A percentile compares a stretch with the other conserved stretches of the same genome.
Conservation (phyloP, 1,140 invertebrate genomes). For the Gryllus bimaculatus region DNA sequence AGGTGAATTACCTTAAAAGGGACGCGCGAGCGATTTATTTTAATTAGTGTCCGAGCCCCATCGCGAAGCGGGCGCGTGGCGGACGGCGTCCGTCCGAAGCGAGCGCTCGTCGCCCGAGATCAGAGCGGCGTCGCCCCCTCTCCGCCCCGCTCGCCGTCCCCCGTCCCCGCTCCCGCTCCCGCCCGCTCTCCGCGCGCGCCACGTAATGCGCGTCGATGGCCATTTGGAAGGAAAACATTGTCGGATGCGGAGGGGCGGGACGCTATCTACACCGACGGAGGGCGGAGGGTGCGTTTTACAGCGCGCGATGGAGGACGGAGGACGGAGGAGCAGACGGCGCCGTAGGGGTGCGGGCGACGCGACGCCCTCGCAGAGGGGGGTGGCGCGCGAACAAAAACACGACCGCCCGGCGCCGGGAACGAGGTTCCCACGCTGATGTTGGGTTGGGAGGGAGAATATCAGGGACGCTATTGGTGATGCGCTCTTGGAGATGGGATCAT, state of each 20-base stretch:
- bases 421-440: neutral
- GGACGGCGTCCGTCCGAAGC: neutral
- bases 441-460: too few species aligned
- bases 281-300: too few species aligned
- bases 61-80: neutral
- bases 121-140: neutral
- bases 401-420: too few species aligned
- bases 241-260: neutral
- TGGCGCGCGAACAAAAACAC: too few species aligned
- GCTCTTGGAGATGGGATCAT: too few species aligned
- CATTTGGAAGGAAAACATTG: constrained; percentile 1
- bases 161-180: too few species aligned
- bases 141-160: too few species aligned
- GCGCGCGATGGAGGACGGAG: neutral
- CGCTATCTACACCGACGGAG: too few species aligned
- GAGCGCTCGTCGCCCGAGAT: neutral
- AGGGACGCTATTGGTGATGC: too few species aligned
- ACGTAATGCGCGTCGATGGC: neutral
- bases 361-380: neutral
- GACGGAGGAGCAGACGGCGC: neutral
- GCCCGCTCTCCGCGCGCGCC: too few species aligned
- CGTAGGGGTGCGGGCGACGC: neutral
- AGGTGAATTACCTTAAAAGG: neutral
- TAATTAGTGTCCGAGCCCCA: neutral
- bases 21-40: neutral